Base-by-base conservation (phyloP, 2,113 vertebrate genomes). In the Catharus bicknelli region DNA sequence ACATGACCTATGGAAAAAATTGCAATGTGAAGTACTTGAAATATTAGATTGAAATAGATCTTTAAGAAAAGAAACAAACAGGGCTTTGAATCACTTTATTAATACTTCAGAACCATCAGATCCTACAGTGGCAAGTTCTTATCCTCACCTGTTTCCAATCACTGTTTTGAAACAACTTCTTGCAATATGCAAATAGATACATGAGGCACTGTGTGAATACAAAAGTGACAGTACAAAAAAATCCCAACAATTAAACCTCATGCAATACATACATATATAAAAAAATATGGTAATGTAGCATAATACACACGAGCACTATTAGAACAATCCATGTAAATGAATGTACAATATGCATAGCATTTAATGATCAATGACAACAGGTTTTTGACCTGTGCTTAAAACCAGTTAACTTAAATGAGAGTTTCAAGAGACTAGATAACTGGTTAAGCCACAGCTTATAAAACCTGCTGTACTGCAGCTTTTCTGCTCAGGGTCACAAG, bases 201-300 rank as follows among this genome's bases (percentile, higher is more conserved):
- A 92, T 74, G 95, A 97, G 95, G 95, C 95, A 95, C 94, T 50
- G 90, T 87, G 95, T 91, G 86, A 95, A 95, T 95, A 95, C 90
- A 89, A 93, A 96, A 94, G 69, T 86, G 84, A 93, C 94, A 36
- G 90, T 95, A 96, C 87, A 95, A 96, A 92, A 92, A 95, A 81
- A 8, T 2, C 48, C 36, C 84, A 91, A 90, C 84, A 88, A 80
- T 83, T 72, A 77, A 95, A 95, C 88, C 73, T 92, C 95, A 95
- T 94, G 94, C 97, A 94, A 92, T 87, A 96, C 91, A 86, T 54
- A 95, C 40, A 51, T 66, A 59, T 51, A 83, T 58, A 78, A 58
- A 67, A 94, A 94, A 90, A 92, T 58, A 94, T 4, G 14, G 54
- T 58, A 78, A 93, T 16, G 53, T 59, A 91, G 94, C 84, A 90